Base-by-base conservation (phyloP, 1,140 invertebrate species). In the Epicauta chinensis region DNA sequence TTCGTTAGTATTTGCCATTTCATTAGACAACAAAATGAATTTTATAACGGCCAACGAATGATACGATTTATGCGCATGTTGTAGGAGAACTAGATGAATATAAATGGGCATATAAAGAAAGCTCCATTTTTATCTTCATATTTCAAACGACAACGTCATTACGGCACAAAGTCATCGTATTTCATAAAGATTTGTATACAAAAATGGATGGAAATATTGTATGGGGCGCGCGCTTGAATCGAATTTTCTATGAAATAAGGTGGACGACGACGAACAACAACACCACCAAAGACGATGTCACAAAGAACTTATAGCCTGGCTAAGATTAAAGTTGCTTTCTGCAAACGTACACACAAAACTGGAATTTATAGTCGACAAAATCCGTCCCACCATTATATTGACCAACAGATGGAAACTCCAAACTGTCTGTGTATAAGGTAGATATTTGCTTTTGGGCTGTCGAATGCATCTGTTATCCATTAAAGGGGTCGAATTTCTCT, bases 251-350 rank as follows among this genome's bases (percentile, higher is more conserved):
- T 23, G 23, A 23, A 23, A 23, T 23, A 23, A 23, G 23, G 23
- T 23, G 23, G 23, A 23, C 23, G 23, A 7, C 17, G 7, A 23
- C 17, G 23, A 7, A 23, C 23, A 7, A 7, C 17, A 23, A 23
- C 17, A 23, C 3, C 17, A 7, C 4, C 23, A 23, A 23, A 23
- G 23, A 23, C 23, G 2, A 5, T 23, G 23, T 23, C 23, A 23
- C 23, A 23, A 23, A 23, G 23, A 23, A 23, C 23, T 23, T 23
- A 23, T 23, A 23, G 7, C 4, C 23, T 53, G 40, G 51, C 16
- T n/a, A 38, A 53, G 51, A 48, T 53, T 53, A 53, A 53, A 52
- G 43, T 52, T 47, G 35, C 54, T 52, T 56, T 56, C 40, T 56
- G 54, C 54, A 47, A 23, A 52, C 54, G 54, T 43, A 51, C 36